Base-by-base conservation (phyloP, 2,888 invertebrate species). In the Tromatobia lineatoria region DNA sequence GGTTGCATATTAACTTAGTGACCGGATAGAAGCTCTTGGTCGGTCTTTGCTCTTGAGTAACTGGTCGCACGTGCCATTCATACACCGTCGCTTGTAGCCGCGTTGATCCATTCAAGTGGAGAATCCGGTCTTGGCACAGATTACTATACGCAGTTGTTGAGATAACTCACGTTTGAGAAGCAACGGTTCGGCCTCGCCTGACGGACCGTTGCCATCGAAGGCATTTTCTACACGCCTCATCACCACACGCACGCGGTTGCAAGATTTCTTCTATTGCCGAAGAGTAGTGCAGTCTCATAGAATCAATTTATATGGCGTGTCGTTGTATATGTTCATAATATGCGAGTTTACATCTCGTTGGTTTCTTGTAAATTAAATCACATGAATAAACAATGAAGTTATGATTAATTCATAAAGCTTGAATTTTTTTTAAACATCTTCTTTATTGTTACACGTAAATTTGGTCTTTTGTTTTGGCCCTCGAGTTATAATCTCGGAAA, bases 21-120 rank as follows among this genome's bases (percentile, higher is more conserved):
- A 78, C 83, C 83, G 83, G 83, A 84, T 84, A 69, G 76, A 61
- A 61, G 34, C 59, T 38, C 80, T 50, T 50, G 76, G 59, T 67
- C 61, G 71, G 75, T 25, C 66, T 73, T 47, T 59, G 52, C 57
- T 47, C 82, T 20, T 11, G 45, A 71, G 15, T 70, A 38, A 70
- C 50, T 84, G 52, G 54, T 84, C 81, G 84, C 84, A 75, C 81
- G 84, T 81, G 84, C 84, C 81, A 81, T 73, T 81, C 77, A 54
- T 67, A 69, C 80, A 67, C 52, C 52, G 18, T 25, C 73, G 54
- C 64, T 80, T 50, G 38, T 38, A 76, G 64, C 23, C 74, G 73
- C 67, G 77, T 70, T 47, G 57, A 84, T 81, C 81, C 74, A 78
- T 81, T 81, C 80, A 84, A 84, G 74, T 70, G 78, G 78, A 84